Evolutionary conservation across 2,113 vertebrate genomes (phyloP), one percentile per base, ranked within the genome.

Genomic region (Bufo bufo): DNA sequence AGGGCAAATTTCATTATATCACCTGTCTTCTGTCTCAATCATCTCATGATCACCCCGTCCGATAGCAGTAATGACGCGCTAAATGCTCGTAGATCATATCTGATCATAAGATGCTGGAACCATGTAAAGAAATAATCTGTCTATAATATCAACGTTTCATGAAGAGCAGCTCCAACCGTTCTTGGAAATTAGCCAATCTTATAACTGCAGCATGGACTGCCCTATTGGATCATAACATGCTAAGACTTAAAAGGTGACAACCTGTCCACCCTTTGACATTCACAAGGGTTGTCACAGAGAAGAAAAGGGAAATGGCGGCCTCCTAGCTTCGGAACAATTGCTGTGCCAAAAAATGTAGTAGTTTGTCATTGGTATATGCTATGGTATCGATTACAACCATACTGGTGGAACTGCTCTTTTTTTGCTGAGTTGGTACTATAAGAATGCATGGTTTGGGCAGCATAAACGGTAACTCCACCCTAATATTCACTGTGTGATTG

Each of bases 1-100:
- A 80, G 49, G 20, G 63, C n/a, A 12, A 69, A 75, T 54, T 6
- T 69, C 87, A 89, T 88, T 77, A 66, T 52, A 69, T 89, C 81
- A 89, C 23, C 45, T 69, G 58, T 84, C 81, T 89, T 43, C 47
- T 78, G 87, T 89, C 87, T 84, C 49, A 63, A 47, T 49, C 72
- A 78, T 52, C 14, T 33, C 87, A 89, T 89, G 45, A 63, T 77
- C 85, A 86, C 58, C 47, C 19, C 11, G n/a, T 78, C 19, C 47
- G 80, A 54, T 54, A 66, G 33, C n/a, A 6, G n/a, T 23, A 63
- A n/a, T 54, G 63, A 79, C 54, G 13, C 54, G 43, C 77, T 8
- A 56, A 43, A 61, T 33, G 23, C 77, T 33, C 69, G 45, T 71
- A 71, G 69, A 71, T 71, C 69, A 47, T 47, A 43, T 74, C 47